These are phyloP conservation scores for Acanthurus lineatus DNA, from an alignment of 2,797 vertebrate species.

Conservation along the genomic window DNA sequence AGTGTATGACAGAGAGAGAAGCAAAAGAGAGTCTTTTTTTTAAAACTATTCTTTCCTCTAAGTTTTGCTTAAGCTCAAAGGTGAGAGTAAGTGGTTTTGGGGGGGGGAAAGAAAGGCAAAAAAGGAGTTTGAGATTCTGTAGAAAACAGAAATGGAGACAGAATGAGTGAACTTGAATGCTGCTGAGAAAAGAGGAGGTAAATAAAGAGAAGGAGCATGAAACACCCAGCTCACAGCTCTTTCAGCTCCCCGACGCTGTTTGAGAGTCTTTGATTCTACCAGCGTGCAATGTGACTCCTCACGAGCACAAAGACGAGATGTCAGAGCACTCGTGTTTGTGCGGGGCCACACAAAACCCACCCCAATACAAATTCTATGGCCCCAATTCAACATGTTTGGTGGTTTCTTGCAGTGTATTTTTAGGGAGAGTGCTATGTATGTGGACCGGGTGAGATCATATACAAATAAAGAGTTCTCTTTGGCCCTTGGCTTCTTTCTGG, in stretches of 20 bases:
- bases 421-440: conserved; percentile 71
- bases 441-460: conserved; percentile 75
- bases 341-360: conserved; percentile 65
- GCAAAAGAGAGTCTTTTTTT: conserved; percentile 45
- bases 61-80: conserved; percentile 65
- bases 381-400: conserved; percentile 65
- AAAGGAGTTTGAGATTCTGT: conserved; percentile 38
- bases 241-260: conserved; percentile 65
- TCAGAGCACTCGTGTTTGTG: conserved; percentile 54
- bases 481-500: conserved; percentile 27
- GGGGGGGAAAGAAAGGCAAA: conserved; percentile 19
- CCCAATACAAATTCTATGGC: conserved; percentile 69
- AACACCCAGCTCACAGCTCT: conserved; percentile 56
- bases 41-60: conserved; percentile 39
- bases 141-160: conserved; percentile 30
- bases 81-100: conserved; percentile 59
- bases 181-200: conserved; percentile 40
- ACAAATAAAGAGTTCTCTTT: conserved; percentile 56
- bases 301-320: conserved; percentile 68
- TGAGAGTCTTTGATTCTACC: conserved; percentile 68
- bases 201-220: conserved; percentile 52
- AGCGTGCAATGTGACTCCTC: conserved; percentile 76
- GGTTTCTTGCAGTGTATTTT: conserved; percentile 73
- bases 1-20: conserved; percentile 27
- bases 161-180: conserved; percentile 53